phyloP scores from a whole-genome alignment of 2,113 vertebrate species.

The Scolopax mira region DNA sequence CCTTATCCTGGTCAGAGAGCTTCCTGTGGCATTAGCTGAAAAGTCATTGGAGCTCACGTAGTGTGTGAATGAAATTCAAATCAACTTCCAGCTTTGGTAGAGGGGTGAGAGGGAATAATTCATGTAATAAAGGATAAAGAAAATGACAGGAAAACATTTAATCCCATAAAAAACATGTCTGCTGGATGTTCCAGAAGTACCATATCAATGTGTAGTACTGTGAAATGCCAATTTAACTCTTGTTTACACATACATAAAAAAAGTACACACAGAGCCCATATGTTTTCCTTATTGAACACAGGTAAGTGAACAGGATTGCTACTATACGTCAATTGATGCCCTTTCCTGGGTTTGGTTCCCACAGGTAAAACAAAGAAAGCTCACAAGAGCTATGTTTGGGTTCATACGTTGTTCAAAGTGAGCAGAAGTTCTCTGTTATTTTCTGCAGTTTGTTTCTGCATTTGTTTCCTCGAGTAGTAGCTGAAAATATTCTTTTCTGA shows the following conservation, averaged over 20 bases:
- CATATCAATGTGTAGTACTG: neutral
- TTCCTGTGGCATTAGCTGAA: constrained; percentile 36
- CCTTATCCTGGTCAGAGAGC: neutral
- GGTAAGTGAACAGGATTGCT: neutral
- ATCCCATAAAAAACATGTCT: neutral
- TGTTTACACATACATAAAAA: neutral
- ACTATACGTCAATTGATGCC: neutral
- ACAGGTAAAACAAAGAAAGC: neutral
- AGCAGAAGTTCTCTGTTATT: neutral
- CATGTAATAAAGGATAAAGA: neutral
- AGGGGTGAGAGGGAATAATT: neutral
- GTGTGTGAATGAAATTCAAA: neutral
- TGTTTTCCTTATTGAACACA: neutral
- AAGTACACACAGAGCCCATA: neutral
- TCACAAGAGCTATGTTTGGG: neutral
- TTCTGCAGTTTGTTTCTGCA: neutral
- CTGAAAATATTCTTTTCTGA: neutral
- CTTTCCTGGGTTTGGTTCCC: neutral
- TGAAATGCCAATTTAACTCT: neutral
- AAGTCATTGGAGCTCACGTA: neutral
- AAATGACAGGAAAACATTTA: neutral
- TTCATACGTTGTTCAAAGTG: neutral
- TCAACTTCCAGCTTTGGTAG: neutral
- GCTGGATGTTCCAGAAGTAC: neutral
- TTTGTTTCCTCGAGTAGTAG: neutral